phyloP scores from a whole-genome alignment of 1,140 invertebrate species.

The Polyergus mexicanus region DNA sequence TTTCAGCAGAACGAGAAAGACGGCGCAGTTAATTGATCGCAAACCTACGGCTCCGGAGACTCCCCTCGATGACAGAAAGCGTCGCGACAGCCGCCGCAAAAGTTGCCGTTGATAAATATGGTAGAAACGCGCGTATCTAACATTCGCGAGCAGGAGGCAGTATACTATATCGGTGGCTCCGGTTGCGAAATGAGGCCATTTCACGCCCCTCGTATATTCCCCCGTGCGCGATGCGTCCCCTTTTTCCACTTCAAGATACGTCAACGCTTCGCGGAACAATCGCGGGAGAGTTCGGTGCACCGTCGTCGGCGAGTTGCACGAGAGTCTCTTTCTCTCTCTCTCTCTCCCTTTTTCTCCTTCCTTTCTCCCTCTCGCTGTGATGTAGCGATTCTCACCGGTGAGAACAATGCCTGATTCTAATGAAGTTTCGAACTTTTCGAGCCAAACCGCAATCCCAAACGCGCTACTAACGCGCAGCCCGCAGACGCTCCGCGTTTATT shows the following conservation, averaged over 20 bases:
- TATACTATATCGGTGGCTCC: conserved; percentile 65
- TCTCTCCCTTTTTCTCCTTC: conserved; percentile 19
- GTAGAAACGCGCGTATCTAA: conserved; percentile 45
- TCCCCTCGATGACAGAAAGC: neutral
- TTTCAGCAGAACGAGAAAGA: neutral
- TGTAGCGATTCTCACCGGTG: conserved; percentile 60
- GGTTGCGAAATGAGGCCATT: conserved; percentile 78
- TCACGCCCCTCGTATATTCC: conserved; percentile 63
- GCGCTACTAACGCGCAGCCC: conserved; percentile 6
- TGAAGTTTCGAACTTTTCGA: conserved; percentile 70
- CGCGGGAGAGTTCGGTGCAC: conserved; percentile 74
- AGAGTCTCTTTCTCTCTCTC: conserved; percentile 43
- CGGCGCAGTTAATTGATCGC: conserved; percentile 29
- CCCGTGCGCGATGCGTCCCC: conserved; percentile 74
- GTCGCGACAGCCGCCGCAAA: neutral
- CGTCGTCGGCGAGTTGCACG: conserved; percentile 61
- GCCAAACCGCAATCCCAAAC: conserved; percentile 50
- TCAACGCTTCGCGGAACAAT: conserved; percentile 75
- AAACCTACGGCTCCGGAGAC: neutral
- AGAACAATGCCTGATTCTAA: conserved; percentile 69
- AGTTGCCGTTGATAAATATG: conserved; percentile 43
- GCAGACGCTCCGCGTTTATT: conserved; percentile 41
- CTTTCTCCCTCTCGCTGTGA: conserved; percentile 41
- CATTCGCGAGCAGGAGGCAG: conserved; percentile 70
- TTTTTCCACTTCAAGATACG: conserved; percentile 75